Base-by-base conservation (phyloP, 2,888 invertebrate genomes). In the Silvanus unidentatus region DNA sequence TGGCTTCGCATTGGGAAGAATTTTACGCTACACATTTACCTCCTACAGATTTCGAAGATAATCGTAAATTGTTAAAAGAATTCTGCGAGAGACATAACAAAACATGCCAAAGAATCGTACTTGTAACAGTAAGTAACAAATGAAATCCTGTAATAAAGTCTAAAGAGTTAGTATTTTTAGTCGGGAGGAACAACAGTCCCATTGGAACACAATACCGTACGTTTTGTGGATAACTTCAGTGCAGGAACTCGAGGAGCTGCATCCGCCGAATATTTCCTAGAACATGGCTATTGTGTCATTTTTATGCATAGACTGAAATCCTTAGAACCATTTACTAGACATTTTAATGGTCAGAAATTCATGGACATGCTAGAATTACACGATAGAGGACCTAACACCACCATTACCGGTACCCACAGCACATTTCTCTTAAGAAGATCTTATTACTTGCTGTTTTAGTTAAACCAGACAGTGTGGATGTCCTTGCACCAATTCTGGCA, bases 161-260 rank as follows among this genome's bases (percentile, higher is more conserved):
- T 22, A 8, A 22, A 22, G 22, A 8, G 22, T 6, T 49, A 44
- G 35, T 52, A 42, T 55, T 74, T 75, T 27, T 70, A 88, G 88
- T 96, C 95, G 48, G 98, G 98, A 30, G 98, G 98, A 43, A 99
- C 98, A 2, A 93, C 92, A 29, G 92, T 97, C 3, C 98, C 98
- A 0, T 71, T 99, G 44, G 99, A 99, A 68, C 92, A 93, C 69
- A 92, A 95, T 68, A 96, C 97, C 1, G 99, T 99, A 1, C 81
- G 99, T 40, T 99, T 92, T 73, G 94, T 99, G 43, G 99, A 99
- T 71, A 99, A 99, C 76, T 99, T 99, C 73, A 98, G 97, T 70
- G 91, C 94, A 12, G 99, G 99, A 37, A 93, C 88, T 0, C 79
- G 98, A 53, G 99, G 99, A 14, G 85, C 98, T 0, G 83, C 92